Base-by-base conservation (phyloP, 2,113 vertebrate genomes). In the Labeo catla region DNA sequence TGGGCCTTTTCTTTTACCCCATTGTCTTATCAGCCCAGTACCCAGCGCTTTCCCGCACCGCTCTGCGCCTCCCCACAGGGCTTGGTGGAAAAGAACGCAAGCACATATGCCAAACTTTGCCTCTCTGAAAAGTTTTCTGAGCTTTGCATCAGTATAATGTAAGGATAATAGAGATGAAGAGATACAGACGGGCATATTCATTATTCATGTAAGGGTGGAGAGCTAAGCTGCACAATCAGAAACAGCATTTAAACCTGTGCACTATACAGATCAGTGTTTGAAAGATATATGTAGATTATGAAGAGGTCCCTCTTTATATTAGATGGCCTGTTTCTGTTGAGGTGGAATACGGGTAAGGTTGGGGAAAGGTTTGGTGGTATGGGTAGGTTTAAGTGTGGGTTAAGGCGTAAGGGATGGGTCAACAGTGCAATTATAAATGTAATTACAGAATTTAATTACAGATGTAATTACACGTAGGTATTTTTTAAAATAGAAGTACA, bases 31-130 rank as follows among this genome's bases (percentile, higher is more conserved):
- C 86, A 85, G 61, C 88, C 66, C 47, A 50, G 23, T 54, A 72
- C 76, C 66, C 73, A 63, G 81, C 68, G 50, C 76, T 84, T 86
- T 89, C 43, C 76, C 6, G 76, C 81, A 89, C 72, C 6, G 39
- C 47, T 81, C 13, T 65, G 49, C n/a, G 16, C 72, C 65, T 74
- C 63, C 88, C 79, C 78, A 93, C 91, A 93, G 92, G 90, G 90
- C 93, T 93, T 91, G 91, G 90, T 93, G 92, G 90, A 91, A 93
- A 89, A 92, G 93, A 93, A 94, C 93, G 92, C 92, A 93, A 90
- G 91, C 91, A 92, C 93, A 93, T 92, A 91, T 93, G 91, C 93
- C 93, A 91, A 94, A 94, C 92, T 94, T 94, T 95, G 92, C 90
- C 91, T 92, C 91, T 93, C 93, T 91, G 92, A 85, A 91, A 91